Conservation (phyloP, 2,888 invertebrate genomes). For the Xestoiulus laeticollis region DNA sequence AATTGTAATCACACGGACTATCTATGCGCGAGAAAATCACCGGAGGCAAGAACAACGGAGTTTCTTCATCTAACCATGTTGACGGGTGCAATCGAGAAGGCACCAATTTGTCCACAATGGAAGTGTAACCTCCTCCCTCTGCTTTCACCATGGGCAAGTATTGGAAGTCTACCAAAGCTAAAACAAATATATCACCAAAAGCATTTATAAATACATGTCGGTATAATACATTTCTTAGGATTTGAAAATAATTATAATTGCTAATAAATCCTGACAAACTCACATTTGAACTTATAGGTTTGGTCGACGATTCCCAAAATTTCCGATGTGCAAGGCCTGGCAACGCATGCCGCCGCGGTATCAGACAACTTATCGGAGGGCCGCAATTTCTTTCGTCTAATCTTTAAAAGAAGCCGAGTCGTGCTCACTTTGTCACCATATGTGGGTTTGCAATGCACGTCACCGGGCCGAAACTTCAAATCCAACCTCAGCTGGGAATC, state of each 20-base stretch:
- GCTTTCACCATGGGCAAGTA: slow-evolving; percentile 76
- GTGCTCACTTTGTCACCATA: slow-evolving; percentile 75
- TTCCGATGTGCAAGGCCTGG: slow-evolving; percentile 61
- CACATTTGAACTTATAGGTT: slow-evolving; percentile 63
- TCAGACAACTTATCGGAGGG: slow-evolving; percentile 41
- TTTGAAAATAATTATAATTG: too few relatives aligned
- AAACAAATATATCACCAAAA: neutral
- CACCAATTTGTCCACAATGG: slow-evolving; percentile 59
- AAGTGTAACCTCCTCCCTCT: slow-evolving; percentile 64
- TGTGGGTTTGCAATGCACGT: slow-evolving; percentile 80
- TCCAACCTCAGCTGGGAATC: slow-evolving; percentile 74
- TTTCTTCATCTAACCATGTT: slow-evolving; percentile 70
- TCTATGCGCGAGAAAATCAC: slow-evolving; percentile 81
- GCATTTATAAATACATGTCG: neutral
- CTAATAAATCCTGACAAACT: neutral
- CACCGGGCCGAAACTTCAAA: slow-evolving; percentile 80
- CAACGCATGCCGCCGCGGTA: too few relatives aligned
- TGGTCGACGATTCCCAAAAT: slow-evolving; percentile 64
- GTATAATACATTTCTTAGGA: neutral
- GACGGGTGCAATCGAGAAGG: slow-evolving; percentile 60
- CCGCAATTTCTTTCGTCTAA: slow-evolving; percentile 62
- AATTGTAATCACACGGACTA: slow-evolving; percentile 65
- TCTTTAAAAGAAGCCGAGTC: slow-evolving; percentile 77
- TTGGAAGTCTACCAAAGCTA: slow-evolving; percentile 91
- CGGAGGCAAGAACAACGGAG: slow-evolving; percentile 78